A percentile compares a stretch with the other conserved stretches of the same genome.
phyloP scores from a whole-genome alignment of 2,797 vertebrate species.

The Leptoclinus maculatus region DNA sequence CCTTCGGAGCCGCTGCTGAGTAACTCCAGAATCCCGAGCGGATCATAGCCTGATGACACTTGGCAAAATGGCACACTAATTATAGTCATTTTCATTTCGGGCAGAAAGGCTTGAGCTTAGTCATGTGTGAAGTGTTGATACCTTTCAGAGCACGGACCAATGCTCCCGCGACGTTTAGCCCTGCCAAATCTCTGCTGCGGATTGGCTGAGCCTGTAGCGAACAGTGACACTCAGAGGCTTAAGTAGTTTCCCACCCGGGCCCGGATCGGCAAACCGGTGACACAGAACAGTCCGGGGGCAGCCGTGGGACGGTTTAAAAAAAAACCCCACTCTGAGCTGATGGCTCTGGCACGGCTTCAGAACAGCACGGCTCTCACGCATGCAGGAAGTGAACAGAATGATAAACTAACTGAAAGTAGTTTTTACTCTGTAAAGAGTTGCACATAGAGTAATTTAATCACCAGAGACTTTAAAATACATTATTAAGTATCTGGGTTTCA shows the following conservation, averaged over 20 bases:
- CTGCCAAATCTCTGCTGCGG: constrained; percentile 74
- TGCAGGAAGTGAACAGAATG: constrained; percentile 36
- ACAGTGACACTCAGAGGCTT: constrained; percentile 67
- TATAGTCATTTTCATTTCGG: constrained; percentile 83
- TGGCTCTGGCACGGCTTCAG: constrained; percentile 58
- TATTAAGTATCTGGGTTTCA: neutral
- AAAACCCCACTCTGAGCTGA: constrained; percentile 41
- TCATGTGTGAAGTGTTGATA: constrained; percentile 79
- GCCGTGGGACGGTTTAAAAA: constrained; percentile 44
- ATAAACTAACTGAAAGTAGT: constrained; percentile 35
- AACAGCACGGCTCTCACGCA: constrained; percentile 29
- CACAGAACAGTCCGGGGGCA: constrained; percentile 70
- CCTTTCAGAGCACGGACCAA: constrained; percentile 74
- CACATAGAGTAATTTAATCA: constrained; percentile 30
- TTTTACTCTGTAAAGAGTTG: constrained; percentile 23
- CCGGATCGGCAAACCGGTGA: constrained; percentile 65
- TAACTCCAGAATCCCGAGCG: constrained; percentile 60
- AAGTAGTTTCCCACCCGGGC: constrained; percentile 59
- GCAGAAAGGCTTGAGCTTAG: constrained; percentile 71
- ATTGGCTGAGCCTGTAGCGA: constrained; percentile 67
- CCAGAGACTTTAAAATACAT: constrained; percentile 10
- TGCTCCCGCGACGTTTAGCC: constrained; percentile 65
- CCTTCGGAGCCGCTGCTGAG: constrained; percentile 46
- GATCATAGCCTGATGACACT: constrained; percentile 71
- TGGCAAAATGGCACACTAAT: constrained; percentile 79